Conservation (phyloP, 2,113 vertebrate genomes). For the Azemiops feae region DNA sequence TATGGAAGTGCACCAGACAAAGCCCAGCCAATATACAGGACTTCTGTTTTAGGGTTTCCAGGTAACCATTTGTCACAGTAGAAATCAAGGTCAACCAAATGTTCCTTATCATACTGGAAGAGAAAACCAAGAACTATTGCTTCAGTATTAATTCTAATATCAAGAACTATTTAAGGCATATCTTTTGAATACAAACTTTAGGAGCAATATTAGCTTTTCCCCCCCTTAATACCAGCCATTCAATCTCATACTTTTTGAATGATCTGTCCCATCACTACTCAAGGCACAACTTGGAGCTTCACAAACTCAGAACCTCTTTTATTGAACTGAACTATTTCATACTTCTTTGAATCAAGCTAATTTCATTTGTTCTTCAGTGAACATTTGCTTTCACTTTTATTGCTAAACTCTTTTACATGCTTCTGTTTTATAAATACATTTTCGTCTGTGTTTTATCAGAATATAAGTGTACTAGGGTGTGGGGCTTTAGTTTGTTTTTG, state of each 20-base stretch:
- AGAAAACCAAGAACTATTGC: not conserved
- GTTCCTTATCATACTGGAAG: not conserved
- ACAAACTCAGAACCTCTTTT: not conserved
- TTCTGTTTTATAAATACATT: not conserved
- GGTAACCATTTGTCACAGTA: not conserved
- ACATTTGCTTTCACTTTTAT: not conserved
- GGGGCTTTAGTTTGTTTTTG: not conserved
- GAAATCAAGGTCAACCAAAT: constrained; percentile 47
- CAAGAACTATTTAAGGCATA: not conserved
- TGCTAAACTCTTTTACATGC: not conserved
- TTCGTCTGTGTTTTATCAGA: not conserved
- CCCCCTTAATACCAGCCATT: not conserved
- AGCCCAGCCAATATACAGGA: constrained; percentile 16
- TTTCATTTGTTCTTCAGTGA: not conserved
- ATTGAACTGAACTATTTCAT: not conserved
- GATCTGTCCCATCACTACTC: not conserved
- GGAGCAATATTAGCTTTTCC: too few species aligned
- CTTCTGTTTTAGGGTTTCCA: not conserved
- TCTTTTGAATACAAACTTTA: not conserved
- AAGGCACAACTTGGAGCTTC: not conserved
- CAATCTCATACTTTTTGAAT: not conserved
- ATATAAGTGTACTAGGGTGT: not conserved
- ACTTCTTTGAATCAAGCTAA: not conserved
- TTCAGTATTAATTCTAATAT: not conserved
- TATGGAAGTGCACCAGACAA: constrained; percentile 62